Conservation (phyloP, 2,797 vertebrate species). For the Acropternis orthonyx region DNA sequence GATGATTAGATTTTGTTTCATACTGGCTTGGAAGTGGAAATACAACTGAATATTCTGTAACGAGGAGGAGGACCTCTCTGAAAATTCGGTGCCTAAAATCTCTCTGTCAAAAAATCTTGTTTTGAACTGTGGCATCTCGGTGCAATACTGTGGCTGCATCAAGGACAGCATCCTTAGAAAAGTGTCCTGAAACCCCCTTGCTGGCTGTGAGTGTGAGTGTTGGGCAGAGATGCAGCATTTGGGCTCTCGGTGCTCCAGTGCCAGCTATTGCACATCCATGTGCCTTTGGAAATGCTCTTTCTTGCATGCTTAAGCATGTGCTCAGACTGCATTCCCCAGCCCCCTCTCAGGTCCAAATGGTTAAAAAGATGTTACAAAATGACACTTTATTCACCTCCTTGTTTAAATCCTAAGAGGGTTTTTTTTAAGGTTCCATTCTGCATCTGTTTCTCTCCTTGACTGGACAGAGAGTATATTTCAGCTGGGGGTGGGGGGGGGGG, state of each 20-base stretch:
- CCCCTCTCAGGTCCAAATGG: background rate
- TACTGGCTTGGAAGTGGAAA: background rate
- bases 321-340: background rate
- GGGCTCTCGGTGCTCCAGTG: background rate
- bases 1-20: background rate
- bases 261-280: rapidly evolving
- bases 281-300: background rate
- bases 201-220: rapidly evolving
- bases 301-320: background rate
- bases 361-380: background rate
- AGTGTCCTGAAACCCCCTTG: background rate
- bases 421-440: background rate
- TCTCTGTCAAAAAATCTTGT: background rate
- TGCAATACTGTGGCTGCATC: background rate
- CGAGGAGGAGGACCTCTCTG: background rate
- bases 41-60: background rate
- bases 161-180: background rate
- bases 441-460: background rate
- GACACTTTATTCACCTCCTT: background rate
- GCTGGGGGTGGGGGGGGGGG: rapidly evolving
- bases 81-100: background rate
- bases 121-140: background rate
- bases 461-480: background rate
- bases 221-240: background rate
- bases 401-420: background rate